These are phyloP conservation scores for Peucedramus taeniatus DNA, from an alignment of 2,113 vertebrate genomes.

Conservation along the genomic window DNA sequence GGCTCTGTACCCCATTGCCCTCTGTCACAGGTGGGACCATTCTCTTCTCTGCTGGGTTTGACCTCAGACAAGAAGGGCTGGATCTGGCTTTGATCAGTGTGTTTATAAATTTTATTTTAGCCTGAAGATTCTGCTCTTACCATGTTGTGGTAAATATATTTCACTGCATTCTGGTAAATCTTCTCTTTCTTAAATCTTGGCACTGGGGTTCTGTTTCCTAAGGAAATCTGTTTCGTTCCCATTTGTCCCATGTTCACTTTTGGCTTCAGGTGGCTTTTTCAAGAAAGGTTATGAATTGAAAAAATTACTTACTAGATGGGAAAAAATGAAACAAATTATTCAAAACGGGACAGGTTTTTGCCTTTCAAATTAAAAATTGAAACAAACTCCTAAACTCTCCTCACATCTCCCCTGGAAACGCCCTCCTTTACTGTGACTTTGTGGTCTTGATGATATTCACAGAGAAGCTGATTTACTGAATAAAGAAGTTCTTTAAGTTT, in stretches of 20 bases:
- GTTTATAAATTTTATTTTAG: background rate
- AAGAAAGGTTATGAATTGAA: background rate
- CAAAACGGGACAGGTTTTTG: slow-evolving; percentile 29
- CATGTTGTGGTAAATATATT: background rate
- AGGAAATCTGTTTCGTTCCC: background rate
- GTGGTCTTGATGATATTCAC: slow-evolving; percentile 73
- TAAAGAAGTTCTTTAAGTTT: slow-evolving; percentile 76
- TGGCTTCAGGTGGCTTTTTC: background rate
- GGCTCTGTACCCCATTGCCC: no score
- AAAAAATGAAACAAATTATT: slow-evolving; percentile 30
- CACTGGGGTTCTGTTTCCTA: background rate
- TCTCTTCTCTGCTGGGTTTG: background rate
- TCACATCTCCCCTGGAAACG: slow-evolving; percentile 62
- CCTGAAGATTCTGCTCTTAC: background rate
- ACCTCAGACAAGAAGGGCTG: background rate
- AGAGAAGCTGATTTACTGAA: slow-evolving; percentile 76
- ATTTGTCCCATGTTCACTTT: background rate
- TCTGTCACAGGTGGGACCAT: background rate
- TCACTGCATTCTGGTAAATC: background rate
- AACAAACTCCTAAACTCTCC: slow-evolving; percentile 40
- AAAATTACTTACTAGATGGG: slow-evolving; percentile 12
- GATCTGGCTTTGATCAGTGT: slow-evolving; percentile 1
- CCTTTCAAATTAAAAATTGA: slow-evolving; percentile 63
- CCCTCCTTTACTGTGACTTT: slow-evolving; percentile 55
- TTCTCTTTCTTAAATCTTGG: background rate